These are phyloP conservation scores for Cyprinodon diabolis DNA, from an alignment of 2,797 vertebrate genomes.

Conservation along the genomic window DNA sequence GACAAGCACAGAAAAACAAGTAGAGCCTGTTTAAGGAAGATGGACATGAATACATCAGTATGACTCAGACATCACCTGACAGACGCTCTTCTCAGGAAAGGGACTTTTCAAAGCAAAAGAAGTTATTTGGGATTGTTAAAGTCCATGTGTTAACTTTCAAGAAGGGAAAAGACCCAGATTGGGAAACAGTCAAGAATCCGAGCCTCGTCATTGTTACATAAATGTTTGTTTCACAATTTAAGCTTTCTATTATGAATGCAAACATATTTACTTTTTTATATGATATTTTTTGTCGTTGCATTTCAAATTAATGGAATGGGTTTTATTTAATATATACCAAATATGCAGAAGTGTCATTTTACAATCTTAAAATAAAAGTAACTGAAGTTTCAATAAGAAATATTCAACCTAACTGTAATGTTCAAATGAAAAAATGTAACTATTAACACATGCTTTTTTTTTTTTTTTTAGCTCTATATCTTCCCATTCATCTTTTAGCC, in stretches of 20 bases:
- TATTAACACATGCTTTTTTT: background rate
- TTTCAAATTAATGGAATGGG: background rate
- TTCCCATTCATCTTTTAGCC: background rate
- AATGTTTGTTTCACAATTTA: constrained; percentile 13
- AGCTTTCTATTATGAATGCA: constrained; percentile 5
- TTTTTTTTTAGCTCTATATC: background rate
- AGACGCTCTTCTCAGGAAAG: background rate
- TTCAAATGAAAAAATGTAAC: background rate
- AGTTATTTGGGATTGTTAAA: background rate
- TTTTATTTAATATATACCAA: background rate
- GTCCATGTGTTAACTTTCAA: constrained; percentile 4
- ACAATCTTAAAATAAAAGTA: background rate
- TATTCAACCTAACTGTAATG: background rate
- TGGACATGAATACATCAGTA: background rate
- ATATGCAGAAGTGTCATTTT: background rate
- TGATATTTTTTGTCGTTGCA: background rate
- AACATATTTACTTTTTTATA: constrained; percentile 4
- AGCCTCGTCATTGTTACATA: background rate
- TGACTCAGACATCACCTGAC: constrained; percentile 20
- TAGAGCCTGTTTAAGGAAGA: constrained; percentile 15
- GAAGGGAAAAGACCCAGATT: constrained; percentile 4
- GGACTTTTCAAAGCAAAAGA: background rate
- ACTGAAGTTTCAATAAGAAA: background rate
- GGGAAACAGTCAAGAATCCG: background rate
- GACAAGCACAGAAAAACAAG: constrained; percentile 1